Percentiles rank a stretch among this genome's conserved stretches.
These are phyloP conservation scores for Bombus consobrinus DNA, from an alignment of 1,140 invertebrate genomes.

Conservation along the genomic window DNA sequence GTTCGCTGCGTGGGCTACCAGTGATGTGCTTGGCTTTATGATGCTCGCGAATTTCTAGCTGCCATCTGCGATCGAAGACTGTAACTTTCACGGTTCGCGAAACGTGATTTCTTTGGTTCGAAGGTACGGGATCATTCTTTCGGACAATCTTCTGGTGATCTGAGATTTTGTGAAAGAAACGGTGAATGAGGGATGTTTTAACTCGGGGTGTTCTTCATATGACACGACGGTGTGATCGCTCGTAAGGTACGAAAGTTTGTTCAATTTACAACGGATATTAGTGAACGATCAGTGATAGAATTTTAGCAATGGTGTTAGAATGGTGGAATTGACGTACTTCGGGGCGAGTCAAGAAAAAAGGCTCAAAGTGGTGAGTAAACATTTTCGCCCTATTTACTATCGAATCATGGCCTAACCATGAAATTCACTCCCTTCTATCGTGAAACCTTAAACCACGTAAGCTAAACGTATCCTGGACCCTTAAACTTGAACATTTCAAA, in stretches of 20 bases:
- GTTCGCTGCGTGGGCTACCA: slow-evolving; percentile 33
- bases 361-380: slow-evolving; percentile 62
- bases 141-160: background rate
- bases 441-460: too few species aligned
- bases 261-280: background rate
- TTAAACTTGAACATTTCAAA: background rate
- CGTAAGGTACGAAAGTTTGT: background rate
- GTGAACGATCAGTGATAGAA: background rate
- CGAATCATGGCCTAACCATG: too few species aligned
- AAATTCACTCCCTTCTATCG: too few species aligned
- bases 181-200: background rate
- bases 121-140: too few species aligned
- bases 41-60: background rate
- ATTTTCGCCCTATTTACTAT: background rate
- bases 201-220: background rate
- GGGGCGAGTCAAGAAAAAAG: slow-evolving; percentile 27
- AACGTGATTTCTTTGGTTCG: background rate
- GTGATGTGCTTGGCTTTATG: slow-evolving; percentile 19
- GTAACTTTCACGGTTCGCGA: background rate
- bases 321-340: slow-evolving; percentile 59
- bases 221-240: too few species aligned
- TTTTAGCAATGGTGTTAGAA: background rate
- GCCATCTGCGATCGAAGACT: too few species aligned
- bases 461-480: background rate
- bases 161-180: background rate